These are phyloP conservation scores for Onychorhynchus coronatus DNA, from an alignment of 2,113 vertebrate genomes.

Conservation along the genomic window DNA sequence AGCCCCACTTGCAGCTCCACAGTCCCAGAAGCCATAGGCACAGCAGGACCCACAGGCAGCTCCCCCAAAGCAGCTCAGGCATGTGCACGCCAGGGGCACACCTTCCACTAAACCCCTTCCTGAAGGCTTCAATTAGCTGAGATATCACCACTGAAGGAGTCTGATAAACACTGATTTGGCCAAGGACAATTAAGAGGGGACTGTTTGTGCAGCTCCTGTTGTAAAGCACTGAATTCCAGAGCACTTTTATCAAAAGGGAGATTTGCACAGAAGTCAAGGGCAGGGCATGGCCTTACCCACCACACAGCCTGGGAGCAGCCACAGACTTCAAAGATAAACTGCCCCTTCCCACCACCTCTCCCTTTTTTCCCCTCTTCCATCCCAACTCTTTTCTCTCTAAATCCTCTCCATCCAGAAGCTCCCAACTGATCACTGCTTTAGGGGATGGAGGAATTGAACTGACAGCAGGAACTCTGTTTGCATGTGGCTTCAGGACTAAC, in stretches of 20 bases:
- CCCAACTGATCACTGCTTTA: neutral
- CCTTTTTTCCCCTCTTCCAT: neutral
- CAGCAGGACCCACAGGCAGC: neutral
- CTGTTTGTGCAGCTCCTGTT: neutral
- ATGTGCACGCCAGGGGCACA: neutral
- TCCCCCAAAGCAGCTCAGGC: neutral
- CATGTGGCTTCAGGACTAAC: neutral
- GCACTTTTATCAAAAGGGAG: neutral
- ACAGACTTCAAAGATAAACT: neutral
- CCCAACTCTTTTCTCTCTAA: neutral
- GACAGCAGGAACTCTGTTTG: neutral
- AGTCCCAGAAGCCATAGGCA: neutral
- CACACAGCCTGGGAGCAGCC: neutral
- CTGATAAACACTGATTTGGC: neutral
- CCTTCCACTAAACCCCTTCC: neutral
- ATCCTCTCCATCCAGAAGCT: neutral
- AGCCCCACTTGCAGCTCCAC: neutral
- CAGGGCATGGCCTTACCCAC: neutral
- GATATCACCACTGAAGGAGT: neutral
- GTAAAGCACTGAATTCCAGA: neutral
- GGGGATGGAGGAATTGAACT: neutral
- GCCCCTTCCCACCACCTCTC: neutral
- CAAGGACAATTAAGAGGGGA: neutral
- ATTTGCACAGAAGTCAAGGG: neutral
- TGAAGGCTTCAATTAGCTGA: neutral